phyloP scores from a whole-genome alignment of 2,797 vertebrate genomes.

The Philypnodon macrostomus region DNA sequence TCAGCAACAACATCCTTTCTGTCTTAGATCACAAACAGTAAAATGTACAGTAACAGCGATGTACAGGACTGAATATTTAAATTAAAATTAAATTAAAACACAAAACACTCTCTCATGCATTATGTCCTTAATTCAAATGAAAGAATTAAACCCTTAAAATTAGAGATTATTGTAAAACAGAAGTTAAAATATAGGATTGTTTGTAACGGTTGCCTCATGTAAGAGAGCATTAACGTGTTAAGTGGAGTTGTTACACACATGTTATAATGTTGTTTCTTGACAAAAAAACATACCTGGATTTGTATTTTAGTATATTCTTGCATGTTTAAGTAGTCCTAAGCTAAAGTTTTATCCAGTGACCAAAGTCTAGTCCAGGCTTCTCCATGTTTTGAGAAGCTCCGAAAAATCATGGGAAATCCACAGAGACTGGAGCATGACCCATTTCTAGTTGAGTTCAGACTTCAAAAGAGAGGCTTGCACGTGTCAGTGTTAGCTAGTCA shows the following conservation, averaged over 20 bases:
- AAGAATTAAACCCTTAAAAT: not conserved
- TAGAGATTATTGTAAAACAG: not conserved
- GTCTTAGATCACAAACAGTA: not conserved
- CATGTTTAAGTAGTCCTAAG: too few relatives aligned
- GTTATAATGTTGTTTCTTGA: not conserved
- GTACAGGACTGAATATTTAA: not conserved
- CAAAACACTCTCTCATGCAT: slow-evolving; percentile 7
- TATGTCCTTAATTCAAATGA: slow-evolving; percentile 8
- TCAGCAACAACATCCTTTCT: not conserved
- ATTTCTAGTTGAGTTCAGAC: not conserved
- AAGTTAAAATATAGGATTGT: not conserved
- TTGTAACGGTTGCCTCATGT: too few relatives aligned
- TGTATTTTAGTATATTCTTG: too few relatives aligned
- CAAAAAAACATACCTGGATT: not conserved
- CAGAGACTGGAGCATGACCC: not conserved
- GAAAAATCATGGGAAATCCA: not conserved
- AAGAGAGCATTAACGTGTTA: too few relatives aligned
- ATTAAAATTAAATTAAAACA: slow-evolving; percentile 11
- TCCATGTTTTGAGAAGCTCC: not conserved
- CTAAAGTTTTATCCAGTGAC: not conserved
- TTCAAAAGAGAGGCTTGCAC: not conserved
- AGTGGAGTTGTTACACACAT: too few relatives aligned
- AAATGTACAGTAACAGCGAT: not conserved
- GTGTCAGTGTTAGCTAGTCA: too few relatives aligned
- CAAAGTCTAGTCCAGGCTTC: not conserved